Percentiles rank a stretch among this genome's conserved stretches.
phyloP scores from a whole-genome alignment of 2,797 vertebrate genomes.

The Lateolabrax maculatus region DNA sequence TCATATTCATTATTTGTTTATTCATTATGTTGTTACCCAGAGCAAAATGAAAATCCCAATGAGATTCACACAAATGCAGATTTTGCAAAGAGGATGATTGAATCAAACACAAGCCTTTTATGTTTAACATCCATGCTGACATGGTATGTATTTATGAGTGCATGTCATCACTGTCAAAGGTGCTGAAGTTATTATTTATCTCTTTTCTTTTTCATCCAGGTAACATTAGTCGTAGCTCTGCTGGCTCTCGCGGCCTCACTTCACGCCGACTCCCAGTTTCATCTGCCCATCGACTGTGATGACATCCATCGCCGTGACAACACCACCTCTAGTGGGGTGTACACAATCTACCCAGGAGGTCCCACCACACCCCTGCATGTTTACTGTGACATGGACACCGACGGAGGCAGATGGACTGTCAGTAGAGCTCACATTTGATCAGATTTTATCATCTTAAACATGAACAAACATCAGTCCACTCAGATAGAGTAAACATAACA shows the following conservation, averaged over 20 bases:
- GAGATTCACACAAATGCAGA: too few species aligned
- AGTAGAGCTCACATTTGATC: conserved; percentile 21
- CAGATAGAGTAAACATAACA: neutral
- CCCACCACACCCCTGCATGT: conserved; percentile 53
- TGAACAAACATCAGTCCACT: neutral
- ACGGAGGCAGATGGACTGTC: conserved; percentile 67
- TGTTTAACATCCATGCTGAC: too few species aligned
- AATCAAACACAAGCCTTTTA: too few species aligned
- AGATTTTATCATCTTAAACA: neutral
- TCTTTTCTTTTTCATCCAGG: neutral
- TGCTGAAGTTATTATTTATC: neutral
- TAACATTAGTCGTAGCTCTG: neutral
- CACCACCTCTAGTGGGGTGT: conserved; percentile 59
- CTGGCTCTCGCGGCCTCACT: conserved; percentile 15
- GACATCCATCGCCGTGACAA: conserved; percentile 60
- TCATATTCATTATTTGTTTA: too few species aligned
- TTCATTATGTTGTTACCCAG: too few species aligned
- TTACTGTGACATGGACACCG: conserved; percentile 68
- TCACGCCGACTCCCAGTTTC: neutral
- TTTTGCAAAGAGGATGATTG: too few species aligned
- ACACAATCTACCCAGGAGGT: conserved; percentile 69
- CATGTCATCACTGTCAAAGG: neutral
- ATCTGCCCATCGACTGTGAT: conserved; percentile 51
- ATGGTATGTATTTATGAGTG: neutral
- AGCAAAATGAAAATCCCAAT: too few species aligned